A percentile compares a stretch with the other conserved stretches of the same genome.
phyloP scores from a whole-genome alignment of 2,888 invertebrate species.

The Agriopis leucophaearia region DNA sequence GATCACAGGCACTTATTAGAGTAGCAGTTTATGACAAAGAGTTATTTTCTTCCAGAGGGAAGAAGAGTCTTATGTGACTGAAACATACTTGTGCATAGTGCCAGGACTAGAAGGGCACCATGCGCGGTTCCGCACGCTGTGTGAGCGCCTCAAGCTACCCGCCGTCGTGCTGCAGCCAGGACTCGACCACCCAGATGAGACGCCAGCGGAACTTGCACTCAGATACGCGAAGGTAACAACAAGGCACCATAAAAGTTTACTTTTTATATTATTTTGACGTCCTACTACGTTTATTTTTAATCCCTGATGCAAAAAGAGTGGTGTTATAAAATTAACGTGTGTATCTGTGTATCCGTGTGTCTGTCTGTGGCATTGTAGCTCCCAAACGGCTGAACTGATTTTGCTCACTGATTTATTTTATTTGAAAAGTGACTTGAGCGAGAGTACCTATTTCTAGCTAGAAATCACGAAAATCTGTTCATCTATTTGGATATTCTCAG shows the following conservation, averaged over 20 bases:
- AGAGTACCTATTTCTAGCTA: too few relatives aligned
- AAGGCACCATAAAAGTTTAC: too few relatives aligned
- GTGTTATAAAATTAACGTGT: too few relatives aligned
- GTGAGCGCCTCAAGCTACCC: constrained; percentile 61
- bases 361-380: too few relatives aligned
- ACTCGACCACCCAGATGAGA: constrained; percentile 52
- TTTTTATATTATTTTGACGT: neutral
- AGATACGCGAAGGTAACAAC: constrained; percentile 49
- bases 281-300: too few relatives aligned
- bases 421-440: too few relatives aligned
- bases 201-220: constrained; percentile 53
- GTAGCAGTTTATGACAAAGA: neutral
- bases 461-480: too few relatives aligned
- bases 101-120: constrained; percentile 66
- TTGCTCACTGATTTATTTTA: too few relatives aligned
- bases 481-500: too few relatives aligned
- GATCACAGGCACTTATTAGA: neutral
- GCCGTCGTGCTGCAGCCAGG: constrained; percentile 63
- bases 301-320: too few relatives aligned
- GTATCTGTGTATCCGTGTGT: too few relatives aligned
- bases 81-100: constrained; percentile 58
- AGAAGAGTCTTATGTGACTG: constrained; percentile 56
- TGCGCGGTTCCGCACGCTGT: constrained; percentile 53
- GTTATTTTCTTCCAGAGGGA: constrained; percentile 50
- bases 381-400: too few relatives aligned